Conservation (phyloP, 2,888 invertebrate species). For the Xestia rhomboidea region DNA sequence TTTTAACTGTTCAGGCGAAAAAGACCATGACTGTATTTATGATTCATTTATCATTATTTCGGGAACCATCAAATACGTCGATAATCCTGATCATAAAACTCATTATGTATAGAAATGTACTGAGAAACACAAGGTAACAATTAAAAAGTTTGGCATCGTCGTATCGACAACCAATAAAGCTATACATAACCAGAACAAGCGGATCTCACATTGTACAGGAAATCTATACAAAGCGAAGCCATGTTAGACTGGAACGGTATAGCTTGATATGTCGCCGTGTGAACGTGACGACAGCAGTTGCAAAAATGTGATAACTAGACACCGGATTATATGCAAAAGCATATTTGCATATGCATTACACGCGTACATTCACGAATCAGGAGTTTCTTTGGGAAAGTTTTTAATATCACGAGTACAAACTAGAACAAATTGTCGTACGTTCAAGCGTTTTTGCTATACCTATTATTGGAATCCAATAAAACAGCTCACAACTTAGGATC, state of each 20-base stretch:
- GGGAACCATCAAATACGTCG: neutral
- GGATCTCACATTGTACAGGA: neutral
- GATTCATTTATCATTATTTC: constrained; percentile 14
- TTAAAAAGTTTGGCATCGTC: neutral
- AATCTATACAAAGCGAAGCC: neutral
- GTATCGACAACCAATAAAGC: neutral
- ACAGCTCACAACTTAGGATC: no score
- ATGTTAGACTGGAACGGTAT: neutral
- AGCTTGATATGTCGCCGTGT: neutral
- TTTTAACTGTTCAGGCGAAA: no score
- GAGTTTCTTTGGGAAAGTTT: neutral
- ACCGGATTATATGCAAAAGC: neutral
- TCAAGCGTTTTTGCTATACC: no score
- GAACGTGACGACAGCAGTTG: neutral
- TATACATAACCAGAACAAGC: neutral
- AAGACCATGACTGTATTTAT: no score
- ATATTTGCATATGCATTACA: neutral
- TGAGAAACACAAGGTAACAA: neutral
- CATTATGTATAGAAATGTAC: neutral
- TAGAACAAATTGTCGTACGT: no score
- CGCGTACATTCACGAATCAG: no score
- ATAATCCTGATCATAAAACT: neutral
- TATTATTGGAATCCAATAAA: no score
- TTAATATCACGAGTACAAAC: neutral
- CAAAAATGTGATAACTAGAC: neutral